These are phyloP conservation scores for Enteromius paludinosus DNA, from an alignment of 2,797 vertebrate genomes.

Conservation along the genomic window DNA sequence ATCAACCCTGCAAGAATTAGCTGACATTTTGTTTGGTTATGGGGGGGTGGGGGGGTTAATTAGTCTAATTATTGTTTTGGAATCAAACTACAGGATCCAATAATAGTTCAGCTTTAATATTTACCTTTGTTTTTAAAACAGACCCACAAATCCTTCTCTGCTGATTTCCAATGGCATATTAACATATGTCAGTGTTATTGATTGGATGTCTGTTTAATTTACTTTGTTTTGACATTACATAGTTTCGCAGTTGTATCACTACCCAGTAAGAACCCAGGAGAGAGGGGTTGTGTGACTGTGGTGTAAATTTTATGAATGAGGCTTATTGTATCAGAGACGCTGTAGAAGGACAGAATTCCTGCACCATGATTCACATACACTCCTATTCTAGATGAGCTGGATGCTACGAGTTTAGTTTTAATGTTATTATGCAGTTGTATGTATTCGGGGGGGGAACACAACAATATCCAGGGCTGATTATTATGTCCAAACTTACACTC, in stretches of 20 bases:
- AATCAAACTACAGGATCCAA: no score
- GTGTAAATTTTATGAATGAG: not conserved
- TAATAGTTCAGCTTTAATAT: no score
- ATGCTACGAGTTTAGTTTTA: not conserved
- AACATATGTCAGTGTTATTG: no score
- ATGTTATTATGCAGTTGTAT: not conserved
- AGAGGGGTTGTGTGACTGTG: not conserved
- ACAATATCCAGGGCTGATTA: not conserved
- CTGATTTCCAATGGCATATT: no score
- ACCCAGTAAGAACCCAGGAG: not conserved
- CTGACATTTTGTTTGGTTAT: no score
- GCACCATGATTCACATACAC: not conserved
- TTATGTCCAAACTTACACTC: not conserved
- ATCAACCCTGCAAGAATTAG: not conserved
- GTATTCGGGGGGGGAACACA: not conserved
- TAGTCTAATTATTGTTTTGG: no score
- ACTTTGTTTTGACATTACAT: not conserved
- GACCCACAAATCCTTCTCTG: not conserved
- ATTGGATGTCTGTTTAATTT: not conserved
- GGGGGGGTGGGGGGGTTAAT: accelerated
- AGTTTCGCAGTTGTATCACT: not conserved
- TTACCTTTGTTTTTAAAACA: no score
- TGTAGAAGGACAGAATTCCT: not conserved
- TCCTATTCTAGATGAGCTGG: not conserved
- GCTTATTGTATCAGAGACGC: not conserved